Conservation (phyloP, 2,113 vertebrate genomes). For the Rhadina sibilatrix region DNA sequence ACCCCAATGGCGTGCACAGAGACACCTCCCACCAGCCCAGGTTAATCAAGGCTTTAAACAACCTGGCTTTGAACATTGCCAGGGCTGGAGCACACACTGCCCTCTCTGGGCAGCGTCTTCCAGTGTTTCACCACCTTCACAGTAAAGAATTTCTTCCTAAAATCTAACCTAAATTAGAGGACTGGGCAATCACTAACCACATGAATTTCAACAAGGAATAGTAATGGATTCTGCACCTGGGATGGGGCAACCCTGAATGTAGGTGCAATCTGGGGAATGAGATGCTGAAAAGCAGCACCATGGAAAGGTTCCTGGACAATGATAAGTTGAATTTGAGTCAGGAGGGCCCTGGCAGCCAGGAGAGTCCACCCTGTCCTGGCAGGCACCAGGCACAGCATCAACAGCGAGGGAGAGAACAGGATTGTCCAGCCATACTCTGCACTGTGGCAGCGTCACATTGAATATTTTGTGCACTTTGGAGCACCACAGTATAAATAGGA, state of each 20-base stretch:
- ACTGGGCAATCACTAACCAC: not conserved
- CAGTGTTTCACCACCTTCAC: not conserved
- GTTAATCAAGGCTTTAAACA: not conserved
- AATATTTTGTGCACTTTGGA: not conserved
- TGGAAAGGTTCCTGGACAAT: accelerated
- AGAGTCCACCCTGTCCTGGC: accelerated
- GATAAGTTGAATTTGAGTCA: accelerated
- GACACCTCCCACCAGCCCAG: not conserved
- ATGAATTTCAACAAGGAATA: not conserved
- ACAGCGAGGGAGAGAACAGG: accelerated
- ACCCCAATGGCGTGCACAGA: too few species aligned
- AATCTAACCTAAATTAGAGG: not conserved
- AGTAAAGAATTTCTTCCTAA: not conserved
- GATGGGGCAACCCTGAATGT: not conserved
- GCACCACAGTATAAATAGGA: not conserved
- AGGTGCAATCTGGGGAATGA: not conserved
- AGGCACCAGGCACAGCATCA: accelerated
- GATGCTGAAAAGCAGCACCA: accelerated
- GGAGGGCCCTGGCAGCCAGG: not conserved
- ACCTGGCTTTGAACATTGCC: not conserved
- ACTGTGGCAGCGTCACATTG: not conserved
- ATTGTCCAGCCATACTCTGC: accelerated
- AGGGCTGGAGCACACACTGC: not conserved
- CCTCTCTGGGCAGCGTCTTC: not conserved
- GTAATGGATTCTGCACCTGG: accelerated